Conservation (phyloP, 2,888 invertebrate species). For the Rhingia campestris region DNA sequence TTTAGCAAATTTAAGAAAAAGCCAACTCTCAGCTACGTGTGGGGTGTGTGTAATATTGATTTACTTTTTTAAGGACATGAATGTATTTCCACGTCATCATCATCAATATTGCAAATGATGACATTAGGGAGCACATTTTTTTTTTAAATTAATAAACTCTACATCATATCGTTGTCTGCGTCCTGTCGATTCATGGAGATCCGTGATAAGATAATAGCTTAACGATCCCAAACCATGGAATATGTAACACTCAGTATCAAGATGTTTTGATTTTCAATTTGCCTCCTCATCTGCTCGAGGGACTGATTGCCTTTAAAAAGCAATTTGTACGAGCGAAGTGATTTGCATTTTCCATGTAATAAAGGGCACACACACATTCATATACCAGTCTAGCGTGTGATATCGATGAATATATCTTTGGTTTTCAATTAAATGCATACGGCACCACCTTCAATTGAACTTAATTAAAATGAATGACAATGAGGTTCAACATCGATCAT, state of each 20-base stretch:
- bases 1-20: too few relatives aligned
- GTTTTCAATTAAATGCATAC: constrained; percentile 49
- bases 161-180: too few relatives aligned
- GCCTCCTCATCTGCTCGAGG: neutral
- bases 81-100: too few relatives aligned
- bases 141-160: too few relatives aligned
- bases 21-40: too few relatives aligned
- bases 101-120: too few relatives aligned
- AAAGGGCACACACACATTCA: constrained; percentile 18
- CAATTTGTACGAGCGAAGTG: constrained; percentile 26
- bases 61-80: too few relatives aligned
- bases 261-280: constrained; percentile 12
- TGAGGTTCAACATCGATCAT: constrained; percentile 42
- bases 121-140: too few relatives aligned
- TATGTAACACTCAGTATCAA: neutral
- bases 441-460: constrained; percentile 37
- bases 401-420: constrained; percentile 25
- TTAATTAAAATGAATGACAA: constrained; percentile 52
- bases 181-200: neutral
- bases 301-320: constrained; percentile 39
- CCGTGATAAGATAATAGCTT: constrained; percentile 8
- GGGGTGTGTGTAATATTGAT: too few relatives aligned
- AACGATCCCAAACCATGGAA: neutral
- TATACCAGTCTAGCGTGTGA: neutral
- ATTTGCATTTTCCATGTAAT: constrained; percentile 38